A percentile compares a stretch with the other conserved stretches of the same genome.
Conservation (phyloP, 2,113 vertebrate genomes). For the Phalacrocorax carbo region DNA sequence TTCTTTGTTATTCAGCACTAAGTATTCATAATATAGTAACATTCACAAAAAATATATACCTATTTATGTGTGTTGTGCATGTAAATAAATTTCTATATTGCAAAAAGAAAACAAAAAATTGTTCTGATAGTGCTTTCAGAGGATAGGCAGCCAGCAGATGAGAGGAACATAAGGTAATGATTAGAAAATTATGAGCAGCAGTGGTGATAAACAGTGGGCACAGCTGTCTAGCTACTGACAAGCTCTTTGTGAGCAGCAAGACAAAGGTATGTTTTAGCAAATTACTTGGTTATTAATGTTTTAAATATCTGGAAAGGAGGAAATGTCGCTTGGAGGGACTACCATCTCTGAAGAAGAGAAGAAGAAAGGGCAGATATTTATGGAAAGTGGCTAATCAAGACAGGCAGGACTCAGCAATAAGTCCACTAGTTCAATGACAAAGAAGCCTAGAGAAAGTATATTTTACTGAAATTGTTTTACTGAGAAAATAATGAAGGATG, state of each 20-base stretch:
- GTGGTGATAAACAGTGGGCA: conserved; percentile 3
- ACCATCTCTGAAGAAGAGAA: background rate
- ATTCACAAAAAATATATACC: background rate
- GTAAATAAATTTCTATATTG: background rate
- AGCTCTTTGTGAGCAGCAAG: conserved; percentile 22
- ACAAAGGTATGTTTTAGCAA: background rate
- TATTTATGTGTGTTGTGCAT: background rate
- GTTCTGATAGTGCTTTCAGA: background rate
- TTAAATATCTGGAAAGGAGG: background rate
- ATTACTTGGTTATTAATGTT: background rate
- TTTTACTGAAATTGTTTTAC: background rate
- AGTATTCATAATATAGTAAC: background rate
- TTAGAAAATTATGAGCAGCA: conserved; percentile 22
- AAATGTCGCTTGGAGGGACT: background rate
- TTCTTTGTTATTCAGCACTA: background rate
- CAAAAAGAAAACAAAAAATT: background rate
- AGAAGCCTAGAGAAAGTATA: background rate
- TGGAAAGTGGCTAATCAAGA: background rate
- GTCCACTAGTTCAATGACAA: background rate
- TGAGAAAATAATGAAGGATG: background rate
- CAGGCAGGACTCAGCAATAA: background rate
- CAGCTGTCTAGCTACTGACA: conserved; percentile 3
- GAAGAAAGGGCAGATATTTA: background rate
- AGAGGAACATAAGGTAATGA: conserved; percentile 50
- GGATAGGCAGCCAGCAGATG: background rate